A percentile compares a stretch with the other conserved stretches of the same genome.
Evolutionary conservation across 2,888 invertebrate genomes (phyloP).

Genomic region (Diadromus collaris): DNA sequence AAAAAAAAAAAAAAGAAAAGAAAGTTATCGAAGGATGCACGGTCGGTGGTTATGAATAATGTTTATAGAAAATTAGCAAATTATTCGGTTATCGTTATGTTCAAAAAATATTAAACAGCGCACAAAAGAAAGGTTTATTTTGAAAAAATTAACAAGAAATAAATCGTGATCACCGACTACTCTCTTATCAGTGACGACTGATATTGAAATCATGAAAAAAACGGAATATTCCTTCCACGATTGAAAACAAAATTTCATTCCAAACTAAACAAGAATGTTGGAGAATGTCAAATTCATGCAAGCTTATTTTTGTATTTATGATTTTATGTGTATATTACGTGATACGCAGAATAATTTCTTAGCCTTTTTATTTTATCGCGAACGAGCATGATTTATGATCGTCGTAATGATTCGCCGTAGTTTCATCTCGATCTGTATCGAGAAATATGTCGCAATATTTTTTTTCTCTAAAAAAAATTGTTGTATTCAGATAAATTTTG

Average conservation of each 20-base stretch:
- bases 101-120: slow-evolving; percentile 1
- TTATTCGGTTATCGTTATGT: slow-evolving; percentile 17
- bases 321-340: slow-evolving; percentile 23
- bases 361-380: not conserved
- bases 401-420: not conserved
- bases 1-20: no score
- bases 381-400: not conserved
- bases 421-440: slow-evolving; percentile 11
- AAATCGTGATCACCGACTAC: not conserved
- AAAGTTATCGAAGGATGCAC: not conserved
- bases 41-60: slow-evolving; percentile 6
- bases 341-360: slow-evolving; percentile 9
- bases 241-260: slow-evolving; percentile 3
- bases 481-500: slow-evolving; percentile 14
- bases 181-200: not conserved
- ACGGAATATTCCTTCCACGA: slow-evolving; percentile 27
- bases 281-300: not conserved
- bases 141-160: not conserved
- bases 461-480: not conserved
- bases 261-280: slow-evolving; percentile 2
- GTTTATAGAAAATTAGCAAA: slow-evolving; percentile 15
- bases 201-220: slow-evolving; percentile 11
- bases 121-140: slow-evolving; percentile 21
- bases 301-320: slow-evolving; percentile 32
- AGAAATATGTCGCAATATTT: slow-evolving; percentile 27